Conservation (phyloP, 1,140 invertebrate genomes). For the Aleiodes sp. region DNA sequence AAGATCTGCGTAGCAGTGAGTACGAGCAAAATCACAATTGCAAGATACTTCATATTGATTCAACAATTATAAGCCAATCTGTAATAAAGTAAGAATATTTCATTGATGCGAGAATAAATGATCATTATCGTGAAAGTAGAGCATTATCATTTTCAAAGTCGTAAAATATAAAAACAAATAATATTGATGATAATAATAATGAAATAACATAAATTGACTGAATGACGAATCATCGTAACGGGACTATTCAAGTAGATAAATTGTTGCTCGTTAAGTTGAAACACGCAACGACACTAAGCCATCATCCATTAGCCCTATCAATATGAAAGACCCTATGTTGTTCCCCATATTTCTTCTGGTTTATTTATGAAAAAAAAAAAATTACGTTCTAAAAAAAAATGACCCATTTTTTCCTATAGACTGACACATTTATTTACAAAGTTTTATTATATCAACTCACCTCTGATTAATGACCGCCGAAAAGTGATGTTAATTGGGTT, state of each 20-base stretch:
- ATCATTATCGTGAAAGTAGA: no score
- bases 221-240: neutral
- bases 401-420: no score
- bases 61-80: neutral
- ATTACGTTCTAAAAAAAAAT: no score
- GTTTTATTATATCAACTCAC: no score
- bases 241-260: slow-evolving; percentile 8
- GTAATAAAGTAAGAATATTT: neutral
- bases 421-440: no score
- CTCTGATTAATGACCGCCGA: no score
- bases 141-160: no score
- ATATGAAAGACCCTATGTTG: neutral
- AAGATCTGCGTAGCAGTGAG: neutral
- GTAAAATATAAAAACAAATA: no score
- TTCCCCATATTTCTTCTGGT: no score
- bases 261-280: slow-evolving; percentile 2
- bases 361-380: no score
- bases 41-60: slow-evolving; percentile 19
- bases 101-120: neutral
- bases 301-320: neutral
- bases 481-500: neutral
- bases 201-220: neutral
- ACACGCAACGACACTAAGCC: neutral
- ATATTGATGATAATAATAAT: no score
- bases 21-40: neutral